Base-by-base conservation (phyloP, 1,140 invertebrate genomes). In the Psix sp. region DNA sequence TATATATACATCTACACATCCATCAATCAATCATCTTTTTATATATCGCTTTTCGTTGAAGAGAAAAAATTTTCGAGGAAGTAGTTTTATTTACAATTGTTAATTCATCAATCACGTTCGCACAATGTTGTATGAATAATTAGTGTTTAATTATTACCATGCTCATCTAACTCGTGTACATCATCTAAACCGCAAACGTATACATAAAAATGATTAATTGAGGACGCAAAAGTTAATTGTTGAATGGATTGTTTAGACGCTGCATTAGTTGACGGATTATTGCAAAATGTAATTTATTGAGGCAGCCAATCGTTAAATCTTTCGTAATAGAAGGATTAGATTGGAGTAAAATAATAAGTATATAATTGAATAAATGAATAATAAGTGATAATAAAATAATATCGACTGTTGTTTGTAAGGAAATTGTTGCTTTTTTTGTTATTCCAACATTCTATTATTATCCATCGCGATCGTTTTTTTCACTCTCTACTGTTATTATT, bases 61-160 rank as follows among this genome's bases (percentile, higher is more conserved):
- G 1, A 1, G n/a, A 48, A 17, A 29, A 35, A 33, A 39, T 46
- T n/a, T 0, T 49, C 35, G 26, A 45, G 51, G 62, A 66, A 56
- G 63, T 51, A 26, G 31, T 49, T 49, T 31, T 67, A 29, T 51
- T 57, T 43, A 67, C 49, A 21, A 54, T 54, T 56, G 62, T 54
- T 56, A 48, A 56, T 56, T 54, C 33, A 54, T 46, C 49, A 65
- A 38, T 33, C 38, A 48, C 24, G 49, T 40, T 46, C 17, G 21
- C 40, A 36, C 40, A 65, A 17, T 35, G 43, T 57, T 33, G 20
- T 15, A n/a, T 48, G 49, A 46, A 29, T 56, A 49, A 66, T 66
- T 66, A 29, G 49, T 43, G 7, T 57, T 66, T 57, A 56, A 66
- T 66, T 56, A 49, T 56, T 66, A 13, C 9, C 48, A 9, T 18